Percentiles rank a stretch among this genome's conserved stretches.
These are phyloP conservation scores for Styela clava DNA, from an alignment of 23 tunicate genomes.

Conservation along the genomic window DNA sequence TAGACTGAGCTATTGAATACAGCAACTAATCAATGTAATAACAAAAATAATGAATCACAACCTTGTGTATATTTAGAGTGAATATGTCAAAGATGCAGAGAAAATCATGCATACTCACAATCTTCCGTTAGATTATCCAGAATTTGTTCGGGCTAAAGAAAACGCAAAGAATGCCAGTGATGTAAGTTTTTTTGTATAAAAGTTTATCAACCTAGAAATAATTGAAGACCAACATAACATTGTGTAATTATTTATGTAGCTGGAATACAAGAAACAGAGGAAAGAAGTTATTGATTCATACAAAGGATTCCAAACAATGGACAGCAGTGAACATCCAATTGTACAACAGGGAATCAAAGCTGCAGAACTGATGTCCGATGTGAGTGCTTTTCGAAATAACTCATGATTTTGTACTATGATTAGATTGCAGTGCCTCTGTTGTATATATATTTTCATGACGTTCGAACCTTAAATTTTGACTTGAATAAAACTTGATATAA, in stretches of 20 bases:
- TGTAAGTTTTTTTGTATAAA: conserved; percentile 18
- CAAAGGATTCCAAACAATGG: conserved; percentile 96
- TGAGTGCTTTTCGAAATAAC: background rate
- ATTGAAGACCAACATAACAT: background rate
- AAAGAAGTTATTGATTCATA: conserved; percentile 77
- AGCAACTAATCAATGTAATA: no score
- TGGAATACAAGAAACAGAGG: conserved; percentile 72
- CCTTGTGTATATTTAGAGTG: conserved; percentile 34
- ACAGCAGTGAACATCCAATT: conserved; percentile 89
- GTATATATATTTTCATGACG: no score
- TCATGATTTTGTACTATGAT: no score
- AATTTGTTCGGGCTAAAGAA: conserved; percentile 40
- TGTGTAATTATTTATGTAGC: background rate
- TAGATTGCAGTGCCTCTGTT: no score
- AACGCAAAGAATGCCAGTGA: conserved; percentile 62
- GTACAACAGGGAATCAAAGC: conserved; percentile 93
- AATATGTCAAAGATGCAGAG: conserved; percentile 69
- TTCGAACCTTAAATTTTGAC: background rate
- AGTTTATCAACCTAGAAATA: background rate
- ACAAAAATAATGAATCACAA: no score
- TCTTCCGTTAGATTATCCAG: conserved; percentile 47
- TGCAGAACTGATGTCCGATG: conserved; percentile 83
- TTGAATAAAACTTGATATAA: no score
- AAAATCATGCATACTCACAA: conserved; percentile 53
- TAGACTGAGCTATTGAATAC: background rate